These are phyloP conservation scores for Mesorhabditis belari DNA, from an alignment of 2,888 invertebrate species.

Conservation along the genomic window DNA sequence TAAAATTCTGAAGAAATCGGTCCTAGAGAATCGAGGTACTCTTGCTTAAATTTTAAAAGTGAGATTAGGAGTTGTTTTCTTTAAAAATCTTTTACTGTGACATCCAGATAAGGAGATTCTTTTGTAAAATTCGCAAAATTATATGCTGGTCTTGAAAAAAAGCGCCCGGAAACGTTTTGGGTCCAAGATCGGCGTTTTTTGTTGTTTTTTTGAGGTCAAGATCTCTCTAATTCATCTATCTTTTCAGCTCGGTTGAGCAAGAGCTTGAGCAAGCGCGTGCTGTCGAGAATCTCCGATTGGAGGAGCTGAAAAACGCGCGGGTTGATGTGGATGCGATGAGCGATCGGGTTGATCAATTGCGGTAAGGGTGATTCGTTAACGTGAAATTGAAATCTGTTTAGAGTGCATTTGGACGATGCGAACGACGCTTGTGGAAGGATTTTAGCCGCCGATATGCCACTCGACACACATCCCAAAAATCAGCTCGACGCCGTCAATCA, in stretches of 20 bases:
- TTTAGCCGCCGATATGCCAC: slow-evolving; percentile 67
- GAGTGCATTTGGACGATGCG: slow-evolving; percentile 69
- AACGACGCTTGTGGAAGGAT: slow-evolving; percentile 71
- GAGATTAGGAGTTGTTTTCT: no score
- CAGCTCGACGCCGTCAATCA: slow-evolving; percentile 49
- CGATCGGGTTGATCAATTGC: slow-evolving; percentile 52
- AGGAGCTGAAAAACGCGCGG: slow-evolving; percentile 50
- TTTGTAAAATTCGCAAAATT: no score
- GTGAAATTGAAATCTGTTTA: no score
- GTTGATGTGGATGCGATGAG: slow-evolving; percentile 51
- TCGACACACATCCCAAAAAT: slow-evolving; percentile 59
- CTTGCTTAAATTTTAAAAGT: no score
- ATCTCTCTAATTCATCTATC: background rate
- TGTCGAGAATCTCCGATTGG: slow-evolving; percentile 46
- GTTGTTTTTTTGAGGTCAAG: background rate
- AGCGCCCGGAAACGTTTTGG: no score
- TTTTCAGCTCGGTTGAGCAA: slow-evolving; percentile 34
- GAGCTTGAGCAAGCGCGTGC: slow-evolving; percentile 38
- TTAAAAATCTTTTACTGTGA: no score
- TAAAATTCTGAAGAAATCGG: no score
- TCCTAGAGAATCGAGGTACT: no score
- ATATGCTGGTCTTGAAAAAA: no score
- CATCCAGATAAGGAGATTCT: no score
- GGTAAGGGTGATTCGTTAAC: slow-evolving; percentile 51
- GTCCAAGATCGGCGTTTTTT: background rate